These are phyloP conservation scores for Callyntrura sp. DNA, from an alignment of 2,888 invertebrate species.

Conservation along the genomic window DNA sequence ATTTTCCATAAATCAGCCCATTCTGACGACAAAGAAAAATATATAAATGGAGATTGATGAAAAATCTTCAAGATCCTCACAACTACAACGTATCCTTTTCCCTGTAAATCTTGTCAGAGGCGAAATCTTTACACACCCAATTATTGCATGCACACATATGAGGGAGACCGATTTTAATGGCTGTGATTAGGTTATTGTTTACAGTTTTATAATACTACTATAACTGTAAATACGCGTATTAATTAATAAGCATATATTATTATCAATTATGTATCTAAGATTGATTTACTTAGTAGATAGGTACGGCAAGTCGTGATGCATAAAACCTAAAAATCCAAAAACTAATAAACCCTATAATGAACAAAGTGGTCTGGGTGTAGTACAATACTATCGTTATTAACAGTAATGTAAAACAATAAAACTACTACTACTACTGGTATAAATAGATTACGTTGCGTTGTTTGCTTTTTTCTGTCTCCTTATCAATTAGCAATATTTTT, in stretches of 20 bases:
- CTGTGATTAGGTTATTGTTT: background rate
- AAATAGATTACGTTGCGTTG: background rate
- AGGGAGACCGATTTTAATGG: too few relatives aligned
- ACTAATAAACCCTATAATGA: conserved; percentile 17
- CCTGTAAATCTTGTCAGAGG: too few relatives aligned
- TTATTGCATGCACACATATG: too few relatives aligned
- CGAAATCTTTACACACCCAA: too few relatives aligned
- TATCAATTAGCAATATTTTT: too few relatives aligned
- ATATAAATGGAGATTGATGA: too few relatives aligned
- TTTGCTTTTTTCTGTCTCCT: background rate
- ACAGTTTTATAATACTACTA: background rate
- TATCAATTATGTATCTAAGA: background rate
- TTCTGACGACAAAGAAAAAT: too few relatives aligned
- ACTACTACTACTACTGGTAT: too few relatives aligned
- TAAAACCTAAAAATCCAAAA: conserved; percentile 39
- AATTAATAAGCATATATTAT: conserved; percentile 4
- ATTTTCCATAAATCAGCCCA: too few relatives aligned
- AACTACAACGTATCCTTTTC: too few relatives aligned
- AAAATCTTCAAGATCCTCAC: too few relatives aligned
- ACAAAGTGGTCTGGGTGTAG: conserved; percentile 27
- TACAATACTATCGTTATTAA: conserved; percentile 1
- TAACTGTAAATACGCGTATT: background rate
- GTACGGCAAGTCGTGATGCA: background rate
- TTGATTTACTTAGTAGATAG: background rate
- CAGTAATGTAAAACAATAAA: background rate